Conservation (phyloP, 37 sponge, comb jelly and placozoan species). For the Spongilla lacustris region DNA sequence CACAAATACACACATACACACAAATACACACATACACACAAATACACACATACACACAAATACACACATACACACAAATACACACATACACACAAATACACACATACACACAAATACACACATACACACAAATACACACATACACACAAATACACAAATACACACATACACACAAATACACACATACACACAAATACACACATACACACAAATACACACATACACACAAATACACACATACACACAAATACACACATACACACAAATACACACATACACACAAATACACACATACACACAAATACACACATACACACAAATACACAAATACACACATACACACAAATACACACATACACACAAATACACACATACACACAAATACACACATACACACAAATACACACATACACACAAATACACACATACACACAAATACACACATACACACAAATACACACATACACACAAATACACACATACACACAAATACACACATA, state of each 20-base stretch:
- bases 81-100: background rate
- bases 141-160: background rate
- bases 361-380: background rate
- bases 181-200: background rate
- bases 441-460: background rate
- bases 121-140: background rate
- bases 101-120: background rate
- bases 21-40: too few relatives aligned
- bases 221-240: background rate
- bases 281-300: background rate
- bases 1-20: background rate
- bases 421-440: background rate
- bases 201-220: background rate
- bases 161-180: background rate
- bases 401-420: background rate
- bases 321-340: background rate
- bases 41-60: background rate
- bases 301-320: background rate
- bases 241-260: background rate
- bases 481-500: background rate
- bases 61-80: conserved; percentile 1
- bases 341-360: background rate
- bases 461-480: background rate
- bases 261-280: background rate
- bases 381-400: background rate